Evolutionary conservation across 2,888 invertebrate genomes (phyloP).

Genomic region (Ennomos erosarius): DNA sequence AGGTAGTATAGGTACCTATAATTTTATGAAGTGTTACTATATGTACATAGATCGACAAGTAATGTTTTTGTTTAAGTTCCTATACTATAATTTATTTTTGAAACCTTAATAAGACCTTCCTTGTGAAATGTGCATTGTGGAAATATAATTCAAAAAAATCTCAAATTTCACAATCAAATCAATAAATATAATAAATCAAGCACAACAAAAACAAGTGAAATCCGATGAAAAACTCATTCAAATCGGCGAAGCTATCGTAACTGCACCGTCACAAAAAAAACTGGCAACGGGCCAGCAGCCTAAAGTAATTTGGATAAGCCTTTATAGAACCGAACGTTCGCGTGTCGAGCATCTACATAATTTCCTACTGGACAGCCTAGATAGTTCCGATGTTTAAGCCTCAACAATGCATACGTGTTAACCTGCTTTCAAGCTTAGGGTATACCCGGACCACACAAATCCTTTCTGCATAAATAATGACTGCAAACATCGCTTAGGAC

Average conservation of each 20-base stretch:
- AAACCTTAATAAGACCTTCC: no score
- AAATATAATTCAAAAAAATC: no score
- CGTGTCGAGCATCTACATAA: conserved; percentile 52
- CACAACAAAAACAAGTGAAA: conserved; percentile 1
- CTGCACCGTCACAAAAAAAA: conserved; percentile 36
- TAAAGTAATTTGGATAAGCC: conserved; percentile 47
- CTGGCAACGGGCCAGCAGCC: conserved; percentile 40
- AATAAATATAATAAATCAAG: no score
- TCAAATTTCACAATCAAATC: no score
- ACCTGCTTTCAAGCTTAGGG: conserved; percentile 28
- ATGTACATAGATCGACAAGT: no score
- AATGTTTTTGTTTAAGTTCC: no score
- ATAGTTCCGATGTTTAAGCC: conserved; percentile 51
- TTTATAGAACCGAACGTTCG: conserved; percentile 44
- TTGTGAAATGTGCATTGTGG: no score
- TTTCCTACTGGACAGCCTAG: conserved; percentile 49
- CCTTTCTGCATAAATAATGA: conserved; percentile 11
- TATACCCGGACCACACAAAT: conserved; percentile 31
- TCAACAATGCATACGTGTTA: conserved; percentile 47
- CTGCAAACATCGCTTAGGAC: conserved; percentile 4
- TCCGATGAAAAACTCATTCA: conserved; percentile 19
- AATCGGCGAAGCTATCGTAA: conserved; percentile 35
- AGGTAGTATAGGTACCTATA: no score
- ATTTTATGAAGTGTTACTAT: no score
- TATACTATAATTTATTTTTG: no score